These are phyloP conservation scores for Bufotes viridis DNA, from an alignment of 2,797 vertebrate species.

Conservation along the genomic window DNA sequence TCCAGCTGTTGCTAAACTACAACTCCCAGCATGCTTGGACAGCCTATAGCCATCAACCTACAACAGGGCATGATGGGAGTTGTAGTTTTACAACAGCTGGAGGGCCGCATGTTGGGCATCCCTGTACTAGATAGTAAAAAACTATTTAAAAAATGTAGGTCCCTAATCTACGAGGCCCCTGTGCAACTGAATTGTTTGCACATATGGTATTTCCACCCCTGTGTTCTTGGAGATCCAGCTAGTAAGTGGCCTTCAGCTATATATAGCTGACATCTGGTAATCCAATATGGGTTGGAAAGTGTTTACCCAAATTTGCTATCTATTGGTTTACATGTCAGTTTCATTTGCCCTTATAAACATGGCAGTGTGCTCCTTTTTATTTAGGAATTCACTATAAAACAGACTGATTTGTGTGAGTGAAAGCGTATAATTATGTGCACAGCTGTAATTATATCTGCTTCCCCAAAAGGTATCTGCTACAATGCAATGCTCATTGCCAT, in stretches of 20 bases:
- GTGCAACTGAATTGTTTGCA: no score
- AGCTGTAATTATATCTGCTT: slow-evolving; percentile 28
- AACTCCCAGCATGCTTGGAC: no score
- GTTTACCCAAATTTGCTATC: slow-evolving; percentile 13
- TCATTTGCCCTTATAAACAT: slow-evolving; percentile 5
- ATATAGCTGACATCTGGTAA: slow-evolving; percentile 10
- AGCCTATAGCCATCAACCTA: no score
- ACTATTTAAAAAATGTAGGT: no score
- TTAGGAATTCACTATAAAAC: background rate
- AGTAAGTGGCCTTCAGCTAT: slow-evolving; percentile 60
- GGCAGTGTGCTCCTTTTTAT: background rate
- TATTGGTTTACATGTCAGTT: background rate
- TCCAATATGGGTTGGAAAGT: background rate
- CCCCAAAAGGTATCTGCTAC: slow-evolving; percentile 2
- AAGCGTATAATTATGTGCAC: slow-evolving; percentile 10
- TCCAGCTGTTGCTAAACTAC: no score
- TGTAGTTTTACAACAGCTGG: no score
- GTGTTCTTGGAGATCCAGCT: slow-evolving; percentile 59
- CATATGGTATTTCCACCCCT: no score
- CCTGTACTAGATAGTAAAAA: no score
- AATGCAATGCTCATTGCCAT: slow-evolving; percentile 10
- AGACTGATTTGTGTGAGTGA: slow-evolving; percentile 2
- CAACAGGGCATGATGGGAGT: no score
- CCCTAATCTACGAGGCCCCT: no score
- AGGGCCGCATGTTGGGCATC: no score